phyloP scores from a whole-genome alignment of 2,888 invertebrate genomes.

The Melieria omissa region DNA sequence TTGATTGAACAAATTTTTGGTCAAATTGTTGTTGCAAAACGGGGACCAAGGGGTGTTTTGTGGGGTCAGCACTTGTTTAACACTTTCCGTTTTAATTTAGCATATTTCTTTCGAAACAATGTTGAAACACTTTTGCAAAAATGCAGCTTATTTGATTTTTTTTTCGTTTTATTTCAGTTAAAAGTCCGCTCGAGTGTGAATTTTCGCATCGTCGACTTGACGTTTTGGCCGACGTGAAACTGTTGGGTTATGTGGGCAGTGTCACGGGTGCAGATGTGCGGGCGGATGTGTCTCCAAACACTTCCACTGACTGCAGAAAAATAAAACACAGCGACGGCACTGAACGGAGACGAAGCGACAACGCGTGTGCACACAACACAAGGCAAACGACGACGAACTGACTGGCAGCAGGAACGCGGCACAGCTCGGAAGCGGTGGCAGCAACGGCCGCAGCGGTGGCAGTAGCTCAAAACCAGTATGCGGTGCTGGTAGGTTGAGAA shows the following conservation, averaged over 20 bases:
- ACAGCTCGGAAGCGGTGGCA: constrained; percentile 49
- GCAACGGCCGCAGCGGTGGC: constrained; percentile 9
- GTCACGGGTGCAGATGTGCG: too few species aligned
- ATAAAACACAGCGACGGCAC: constrained; percentile 19
- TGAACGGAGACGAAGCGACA: constrained; percentile 24
- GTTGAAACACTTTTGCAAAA: too few species aligned
- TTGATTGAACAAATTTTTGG: not conserved
- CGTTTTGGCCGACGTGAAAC: too few species aligned
- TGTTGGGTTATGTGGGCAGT: too few species aligned
- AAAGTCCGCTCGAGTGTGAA: constrained; percentile 1
- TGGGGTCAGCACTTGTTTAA: constrained; percentile 1
- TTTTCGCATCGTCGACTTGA: not conserved
- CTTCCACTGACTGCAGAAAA: too few species aligned
- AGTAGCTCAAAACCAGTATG: constrained; percentile 24
- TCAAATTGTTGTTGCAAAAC: not conserved
- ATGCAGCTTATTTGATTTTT: not conserved
- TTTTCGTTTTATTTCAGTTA: not conserved
- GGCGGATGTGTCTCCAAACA: too few species aligned
- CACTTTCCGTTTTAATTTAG: not conserved
- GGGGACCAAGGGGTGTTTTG: too few species aligned
- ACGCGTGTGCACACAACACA: constrained; percentile 64
- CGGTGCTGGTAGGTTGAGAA: constrained; percentile 28
- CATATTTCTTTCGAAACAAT: constrained; percentile 6
- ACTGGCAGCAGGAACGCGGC: constrained; percentile 60
- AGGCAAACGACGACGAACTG: constrained; percentile 68